Conservation (phyloP, 2,888 invertebrate species). For the Ornithoptera alexandrae region DNA sequence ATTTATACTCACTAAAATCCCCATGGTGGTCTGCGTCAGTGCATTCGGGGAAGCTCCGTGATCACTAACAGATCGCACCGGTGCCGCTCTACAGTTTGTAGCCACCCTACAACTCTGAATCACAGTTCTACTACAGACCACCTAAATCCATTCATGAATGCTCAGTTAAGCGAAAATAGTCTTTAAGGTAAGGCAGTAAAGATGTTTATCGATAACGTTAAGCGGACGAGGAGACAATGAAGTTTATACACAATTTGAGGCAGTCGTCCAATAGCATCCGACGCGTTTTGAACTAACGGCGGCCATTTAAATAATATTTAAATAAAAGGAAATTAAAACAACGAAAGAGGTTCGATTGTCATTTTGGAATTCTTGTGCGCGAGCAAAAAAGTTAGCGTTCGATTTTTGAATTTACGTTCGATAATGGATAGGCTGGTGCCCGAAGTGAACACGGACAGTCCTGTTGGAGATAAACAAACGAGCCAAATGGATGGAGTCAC, state of each 20-base stretch:
- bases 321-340: constrained; percentile 1
- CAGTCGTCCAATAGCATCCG: constrained; percentile 22
- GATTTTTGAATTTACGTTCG: constrained; percentile 7
- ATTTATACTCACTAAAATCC: too few relatives aligned
- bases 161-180: constrained; percentile 5
- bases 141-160: constrained; percentile 20
- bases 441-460: constrained; percentile 12
- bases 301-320: not conserved
- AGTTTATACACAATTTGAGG: constrained; percentile 11
- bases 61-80: too few relatives aligned
- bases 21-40: too few relatives aligned
- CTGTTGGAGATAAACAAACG: constrained; percentile 7
- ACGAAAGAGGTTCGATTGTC: not conserved
- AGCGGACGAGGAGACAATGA: constrained; percentile 11
- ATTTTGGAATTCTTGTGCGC: constrained; percentile 5
- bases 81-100: too few relatives aligned
- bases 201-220: constrained; percentile 22
- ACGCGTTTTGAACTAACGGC: constrained; percentile 10
- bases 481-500: constrained; percentile 16
- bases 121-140: constrained; percentile 4
- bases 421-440: constrained; percentile 16
- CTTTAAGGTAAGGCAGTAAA: constrained; percentile 7
- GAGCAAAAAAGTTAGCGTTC: constrained; percentile 7
- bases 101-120: constrained; percentile 1
- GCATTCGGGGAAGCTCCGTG: too few relatives aligned